Evolutionary conservation across 2,113 vertebrate genomes (phyloP).

Genomic region (Balaeniceps rex): DNA sequence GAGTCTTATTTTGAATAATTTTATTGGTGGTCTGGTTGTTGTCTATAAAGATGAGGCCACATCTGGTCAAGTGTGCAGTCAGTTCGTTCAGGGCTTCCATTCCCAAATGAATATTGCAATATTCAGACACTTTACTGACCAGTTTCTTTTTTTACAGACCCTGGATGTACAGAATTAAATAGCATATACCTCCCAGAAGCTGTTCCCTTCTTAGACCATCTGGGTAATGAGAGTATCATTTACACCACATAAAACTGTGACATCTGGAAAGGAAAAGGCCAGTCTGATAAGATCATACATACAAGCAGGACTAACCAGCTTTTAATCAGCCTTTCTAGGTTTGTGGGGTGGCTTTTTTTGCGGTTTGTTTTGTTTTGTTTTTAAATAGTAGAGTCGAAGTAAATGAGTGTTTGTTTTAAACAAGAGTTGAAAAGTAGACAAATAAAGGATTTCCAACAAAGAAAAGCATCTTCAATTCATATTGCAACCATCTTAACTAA

Average conservation of each 20-base stretch:
- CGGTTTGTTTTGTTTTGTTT: not conserved
- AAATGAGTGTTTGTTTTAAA: not conserved
- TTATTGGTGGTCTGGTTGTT: conserved; percentile 50
- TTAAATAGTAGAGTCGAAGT: not conserved
- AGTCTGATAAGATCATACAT: conserved; percentile 47
- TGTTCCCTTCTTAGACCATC: conserved; percentile 44
- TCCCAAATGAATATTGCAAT: conserved; percentile 2
- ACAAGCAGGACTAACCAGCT: not conserved
- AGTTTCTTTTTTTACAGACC: conserved; percentile 53
- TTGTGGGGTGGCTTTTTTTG: not conserved
- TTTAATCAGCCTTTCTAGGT: not conserved
- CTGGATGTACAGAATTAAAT: conserved; percentile 18
- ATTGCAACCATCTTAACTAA: not conserved
- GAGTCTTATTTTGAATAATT: conserved; percentile 46
- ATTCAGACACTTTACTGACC: conserved; percentile 48
- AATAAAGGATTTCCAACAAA: not conserved
- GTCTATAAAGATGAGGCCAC: conserved; percentile 39
- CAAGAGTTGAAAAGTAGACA: not conserved
- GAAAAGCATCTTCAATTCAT: not conserved
- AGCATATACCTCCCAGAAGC: conserved; percentile 58
- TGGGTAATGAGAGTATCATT: conserved; percentile 60
- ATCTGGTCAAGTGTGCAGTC: conserved; percentile 44
- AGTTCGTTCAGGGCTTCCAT: conserved; percentile 5
- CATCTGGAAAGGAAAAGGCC: conserved; percentile 58
- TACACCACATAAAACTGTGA: conserved; percentile 55